Evolutionary conservation across 53 echinoderm and acorn worm genomes (phyloP).

Genomic region (Pentamera pediparva): DNA sequence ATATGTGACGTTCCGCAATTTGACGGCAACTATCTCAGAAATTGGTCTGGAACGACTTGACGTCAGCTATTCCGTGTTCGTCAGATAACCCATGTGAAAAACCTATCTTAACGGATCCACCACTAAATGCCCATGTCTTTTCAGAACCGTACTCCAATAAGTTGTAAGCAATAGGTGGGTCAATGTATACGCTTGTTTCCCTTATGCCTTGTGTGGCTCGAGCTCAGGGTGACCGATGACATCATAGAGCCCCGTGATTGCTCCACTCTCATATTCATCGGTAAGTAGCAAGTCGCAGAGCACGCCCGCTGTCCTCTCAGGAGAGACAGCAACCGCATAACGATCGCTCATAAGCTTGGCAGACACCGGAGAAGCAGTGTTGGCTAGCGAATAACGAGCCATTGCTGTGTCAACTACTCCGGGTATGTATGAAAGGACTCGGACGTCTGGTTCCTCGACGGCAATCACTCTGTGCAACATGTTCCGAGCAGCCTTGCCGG

Average conservation of each 20-base stretch:
- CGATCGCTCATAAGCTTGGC: constrained; percentile 25
- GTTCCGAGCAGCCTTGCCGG: constrained; percentile 68
- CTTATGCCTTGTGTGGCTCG: too few relatives aligned
- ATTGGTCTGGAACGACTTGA: too few relatives aligned
- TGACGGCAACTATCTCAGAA: too few relatives aligned
- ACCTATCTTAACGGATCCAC: too few relatives aligned
- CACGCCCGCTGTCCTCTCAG: constrained; percentile 51
- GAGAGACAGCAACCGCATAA: background rate
- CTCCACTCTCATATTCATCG: constrained; percentile 65
- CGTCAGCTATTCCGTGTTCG: too few relatives aligned
- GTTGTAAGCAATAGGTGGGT: too few relatives aligned
- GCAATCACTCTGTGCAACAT: constrained; percentile 61
- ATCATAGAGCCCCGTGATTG: constrained; percentile 70
- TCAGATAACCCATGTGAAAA: too few relatives aligned
- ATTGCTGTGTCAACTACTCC: constrained; percentile 72
- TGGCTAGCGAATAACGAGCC: constrained; percentile 22
- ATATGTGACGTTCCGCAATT: too few relatives aligned
- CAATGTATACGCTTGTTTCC: too few relatives aligned
- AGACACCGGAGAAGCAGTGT: constrained; percentile 36
- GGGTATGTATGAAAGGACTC: constrained; percentile 69
- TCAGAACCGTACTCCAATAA: too few relatives aligned
- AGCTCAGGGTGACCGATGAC: too few relatives aligned
- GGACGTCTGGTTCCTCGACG: constrained; percentile 57
- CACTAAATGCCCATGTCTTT: too few relatives aligned
- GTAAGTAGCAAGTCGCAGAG: constrained; percentile 43